Evolutionary conservation across 2,113 vertebrate species (phyloP).

Genomic region (Myodes glareolus): DNA sequence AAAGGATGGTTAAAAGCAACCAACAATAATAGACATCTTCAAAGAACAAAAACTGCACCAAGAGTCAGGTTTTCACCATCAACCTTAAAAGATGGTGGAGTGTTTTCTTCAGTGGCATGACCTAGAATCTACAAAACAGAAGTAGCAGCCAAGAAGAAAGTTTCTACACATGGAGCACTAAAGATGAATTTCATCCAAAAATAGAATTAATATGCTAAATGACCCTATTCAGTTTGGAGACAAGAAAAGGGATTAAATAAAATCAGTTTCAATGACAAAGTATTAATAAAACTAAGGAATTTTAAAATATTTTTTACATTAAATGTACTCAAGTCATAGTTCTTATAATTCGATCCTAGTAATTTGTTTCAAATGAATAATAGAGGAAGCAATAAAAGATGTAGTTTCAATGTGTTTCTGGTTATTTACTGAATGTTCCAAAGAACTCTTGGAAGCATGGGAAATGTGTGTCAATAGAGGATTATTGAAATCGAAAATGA

Average conservation of each 20-base stretch:
- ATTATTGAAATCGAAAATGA: conserved; percentile 28
- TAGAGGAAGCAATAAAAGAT: background rate
- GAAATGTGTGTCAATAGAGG: background rate
- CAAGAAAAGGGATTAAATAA: background rate
- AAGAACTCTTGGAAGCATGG: conserved; percentile 7
- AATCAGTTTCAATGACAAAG: background rate
- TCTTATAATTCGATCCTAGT: background rate
- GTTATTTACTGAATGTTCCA: background rate
- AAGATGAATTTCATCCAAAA: background rate
- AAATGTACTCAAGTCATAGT: background rate
- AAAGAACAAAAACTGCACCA: background rate
- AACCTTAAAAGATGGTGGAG: background rate
- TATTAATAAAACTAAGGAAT: background rate
- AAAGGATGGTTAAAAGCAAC: background rate
- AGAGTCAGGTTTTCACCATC: background rate
- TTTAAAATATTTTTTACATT: background rate
- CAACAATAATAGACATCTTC: conserved; percentile 19
- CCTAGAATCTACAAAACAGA: background rate
- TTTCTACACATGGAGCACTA: background rate
- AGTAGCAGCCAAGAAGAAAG: background rate
- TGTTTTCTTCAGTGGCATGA: background rate
- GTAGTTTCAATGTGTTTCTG: background rate
- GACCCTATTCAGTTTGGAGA: background rate
- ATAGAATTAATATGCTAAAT: background rate
- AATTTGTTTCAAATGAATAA: conserved; percentile 37